Base-by-base conservation (phyloP, 2,888 invertebrate genomes). In the Erannis defoliaria region DNA sequence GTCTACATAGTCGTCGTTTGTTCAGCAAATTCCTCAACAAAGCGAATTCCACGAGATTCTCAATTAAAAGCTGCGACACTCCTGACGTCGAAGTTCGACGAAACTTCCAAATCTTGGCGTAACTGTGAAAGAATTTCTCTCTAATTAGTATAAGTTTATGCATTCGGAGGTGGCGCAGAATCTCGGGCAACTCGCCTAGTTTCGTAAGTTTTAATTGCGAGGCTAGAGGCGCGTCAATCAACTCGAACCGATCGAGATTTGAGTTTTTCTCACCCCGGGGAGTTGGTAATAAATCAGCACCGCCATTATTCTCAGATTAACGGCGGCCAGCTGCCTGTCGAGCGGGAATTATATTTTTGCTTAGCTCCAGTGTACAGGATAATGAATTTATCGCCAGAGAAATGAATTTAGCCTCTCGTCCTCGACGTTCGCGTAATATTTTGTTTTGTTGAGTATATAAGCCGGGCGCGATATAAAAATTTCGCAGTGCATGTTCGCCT, bases 81-180 rank as follows among this genome's bases (percentile, higher is more conserved):
- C 78, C 66, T 71, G 71, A 78, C 82, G 85, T 79, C 84, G 81
- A 89, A 90, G 79, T 90, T 89, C 71, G 76, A 73, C 78, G 78
- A 76, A 87, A 89, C 82, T 90, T 88, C 86, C 86, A 87, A 90
- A 90, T 90, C 89, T 90, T 86, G 77, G 80, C 74, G 83, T 75
- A 76, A 77, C 84, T 82, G 69, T 73, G 85, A 89, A 92, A 92
- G 90, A 92, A 91, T 92, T 89, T 79, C 81, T 81, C 80, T 78
- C 81, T 91, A 91, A 92, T 92, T 91, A 90, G 90, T 85, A 86
- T 86, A 92, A 91, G 89, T 92, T 90, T 90, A 91, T 91, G 87
- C 88, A 90, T 86, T 86, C 77, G 77, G 75, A 85, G 83, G 85
- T 84, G 75, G 78, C 72, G 70, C 72, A 21, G 37, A 38, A 26